These are phyloP conservation scores for Heliothis peltigera DNA, from an alignment of 2,888 invertebrate species.

Conservation along the genomic window DNA sequence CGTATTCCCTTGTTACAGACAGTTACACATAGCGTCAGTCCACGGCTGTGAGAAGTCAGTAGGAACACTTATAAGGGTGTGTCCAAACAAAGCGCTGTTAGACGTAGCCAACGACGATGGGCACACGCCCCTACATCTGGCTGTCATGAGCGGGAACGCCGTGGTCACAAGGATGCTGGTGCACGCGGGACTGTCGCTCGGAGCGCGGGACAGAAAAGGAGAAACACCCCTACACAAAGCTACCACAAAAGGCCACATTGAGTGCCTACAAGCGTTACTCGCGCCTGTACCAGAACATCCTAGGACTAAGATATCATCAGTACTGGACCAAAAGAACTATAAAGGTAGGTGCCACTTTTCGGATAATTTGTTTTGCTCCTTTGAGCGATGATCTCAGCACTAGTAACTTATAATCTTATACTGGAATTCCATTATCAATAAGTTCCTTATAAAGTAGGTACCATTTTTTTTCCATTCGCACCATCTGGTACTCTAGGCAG, in stretches of 20 bases:
- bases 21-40: constrained; percentile 95
- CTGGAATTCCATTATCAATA: constrained; percentile 36
- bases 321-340: constrained; percentile 95
- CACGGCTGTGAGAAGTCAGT: constrained; percentile 93
- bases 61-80: constrained; percentile 93
- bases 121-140: constrained; percentile 96
- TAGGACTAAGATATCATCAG: constrained; percentile 82
- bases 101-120: constrained; percentile 95
- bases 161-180: constrained; percentile 94
- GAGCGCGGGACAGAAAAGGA: constrained; percentile 93
- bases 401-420: constrained; percentile 29
- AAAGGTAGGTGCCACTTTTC: constrained; percentile 91
- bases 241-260: constrained; percentile 92
- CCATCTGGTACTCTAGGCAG: constrained; percentile 19
- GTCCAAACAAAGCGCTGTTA: constrained; percentile 93
- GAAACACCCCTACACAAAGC: constrained; percentile 97
- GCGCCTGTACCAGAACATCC: constrained; percentile 88
- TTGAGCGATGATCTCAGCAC: constrained; percentile 37
- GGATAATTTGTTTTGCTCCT: constrained; percentile 5
- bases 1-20: constrained; percentile 88
- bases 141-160: constrained; percentile 94
- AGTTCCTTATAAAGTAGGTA: constrained; percentile 28
- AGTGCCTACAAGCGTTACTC: constrained; percentile 93
- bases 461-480: constrained; percentile 15
- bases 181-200: constrained; percentile 93